Evolutionary conservation across 2,888 invertebrate species (phyloP).

Genomic region (Gisinianus flammeolus): DNA sequence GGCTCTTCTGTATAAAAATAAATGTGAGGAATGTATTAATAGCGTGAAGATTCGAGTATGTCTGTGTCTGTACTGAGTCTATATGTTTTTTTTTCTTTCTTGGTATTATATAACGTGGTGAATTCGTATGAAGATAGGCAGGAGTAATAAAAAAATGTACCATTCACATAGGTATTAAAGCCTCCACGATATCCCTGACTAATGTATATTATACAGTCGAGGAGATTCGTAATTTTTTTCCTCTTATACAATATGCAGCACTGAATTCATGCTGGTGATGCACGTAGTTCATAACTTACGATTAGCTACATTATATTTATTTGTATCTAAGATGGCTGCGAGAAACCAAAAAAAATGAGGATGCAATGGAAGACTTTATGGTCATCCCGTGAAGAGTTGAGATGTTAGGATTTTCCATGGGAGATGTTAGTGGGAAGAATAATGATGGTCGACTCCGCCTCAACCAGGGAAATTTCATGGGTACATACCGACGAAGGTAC

Average conservation of each 20-base stretch:
- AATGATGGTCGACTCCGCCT: conserved; percentile 37
- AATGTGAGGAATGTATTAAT: too few relatives aligned
- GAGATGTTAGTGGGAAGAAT: conserved; percentile 39
- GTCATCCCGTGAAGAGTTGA: conserved; percentile 31
- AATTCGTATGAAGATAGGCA: too few relatives aligned
- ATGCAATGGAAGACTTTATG: conserved; percentile 38
- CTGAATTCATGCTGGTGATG: background rate
- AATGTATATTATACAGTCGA: background rate
- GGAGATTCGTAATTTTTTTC: background rate
- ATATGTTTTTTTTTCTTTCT: too few relatives aligned
- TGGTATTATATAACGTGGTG: too few relatives aligned
- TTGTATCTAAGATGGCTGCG: conserved; percentile 32
- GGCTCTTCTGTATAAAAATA: too few relatives aligned
- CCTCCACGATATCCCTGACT: background rate
- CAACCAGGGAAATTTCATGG: conserved; percentile 20
- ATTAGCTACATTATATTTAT: conserved; percentile 13
- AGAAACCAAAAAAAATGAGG: background rate
- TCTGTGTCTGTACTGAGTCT: too few relatives aligned
- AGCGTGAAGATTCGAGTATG: too few relatives aligned
- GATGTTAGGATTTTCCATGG: too few relatives aligned
- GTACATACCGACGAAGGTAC: background rate
- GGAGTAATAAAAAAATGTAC: too few relatives aligned
- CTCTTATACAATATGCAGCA: background rate
- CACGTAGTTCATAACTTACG: background rate
- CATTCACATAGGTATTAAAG: too few relatives aligned